Evolutionary conservation across 1,140 invertebrate genomes (phyloP).

Genomic region (Zaprionus capensis): DNA sequence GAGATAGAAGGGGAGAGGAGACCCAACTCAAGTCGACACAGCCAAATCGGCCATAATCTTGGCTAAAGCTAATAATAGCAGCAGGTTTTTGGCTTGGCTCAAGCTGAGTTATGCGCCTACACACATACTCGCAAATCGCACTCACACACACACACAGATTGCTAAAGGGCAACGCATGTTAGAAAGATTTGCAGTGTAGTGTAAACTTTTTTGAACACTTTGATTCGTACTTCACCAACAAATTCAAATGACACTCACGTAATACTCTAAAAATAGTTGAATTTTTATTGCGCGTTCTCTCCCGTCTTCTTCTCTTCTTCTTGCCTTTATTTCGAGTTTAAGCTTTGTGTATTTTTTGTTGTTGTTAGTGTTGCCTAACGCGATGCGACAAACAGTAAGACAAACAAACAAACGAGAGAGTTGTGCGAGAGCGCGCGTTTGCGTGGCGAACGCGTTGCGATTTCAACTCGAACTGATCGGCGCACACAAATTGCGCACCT

Average conservation of each 20-base stretch:
- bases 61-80: constrained; percentile 79
- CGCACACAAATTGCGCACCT: constrained; percentile 52
- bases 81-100: constrained; percentile 72
- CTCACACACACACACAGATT: constrained; percentile 16
- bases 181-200: constrained; percentile 36
- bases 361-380: not conserved
- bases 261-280: constrained; percentile 82
- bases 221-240: constrained; percentile 33
- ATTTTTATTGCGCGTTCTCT: constrained; percentile 52
- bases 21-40: constrained; percentile 40
- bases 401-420: not conserved
- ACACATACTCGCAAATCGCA: constrained; percentile 30
- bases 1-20: constrained; percentile 11
- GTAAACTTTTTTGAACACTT: constrained; percentile 35
- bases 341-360: constrained; percentile 25
- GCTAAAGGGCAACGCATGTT: constrained; percentile 58
- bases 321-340: constrained; percentile 21
- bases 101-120: constrained; percentile 54
- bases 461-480: constrained; percentile 71
- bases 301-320: constrained; percentile 31
- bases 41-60: constrained; percentile 77
- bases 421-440: constrained; percentile 26
- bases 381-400: not conserved
- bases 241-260: constrained; percentile 79
- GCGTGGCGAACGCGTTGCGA: constrained; percentile 58